Base-by-base conservation (phyloP, 2,797 vertebrate genomes). In the Echeneis naucrates region DNA sequence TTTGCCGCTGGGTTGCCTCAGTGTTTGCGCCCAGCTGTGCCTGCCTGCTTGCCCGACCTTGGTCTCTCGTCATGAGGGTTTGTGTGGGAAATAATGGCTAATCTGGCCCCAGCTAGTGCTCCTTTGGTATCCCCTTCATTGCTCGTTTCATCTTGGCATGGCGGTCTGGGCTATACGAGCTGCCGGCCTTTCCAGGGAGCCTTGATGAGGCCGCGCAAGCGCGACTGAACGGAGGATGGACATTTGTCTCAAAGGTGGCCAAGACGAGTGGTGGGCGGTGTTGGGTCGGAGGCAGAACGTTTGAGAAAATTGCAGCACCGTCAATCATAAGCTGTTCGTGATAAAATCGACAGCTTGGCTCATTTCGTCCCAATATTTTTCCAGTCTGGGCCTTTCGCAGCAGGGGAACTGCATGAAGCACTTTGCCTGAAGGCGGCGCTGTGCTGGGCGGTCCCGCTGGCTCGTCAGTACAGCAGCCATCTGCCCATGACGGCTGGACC, bases 31-130 rank as follows among this genome's bases (percentile, higher is more conserved):
- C 86, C 90, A 88, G 88, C 90, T 90, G 88, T 68, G 86, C 27
- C 77, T 27, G 75, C 61, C 82, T 73, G 58, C 81, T 77, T 86
- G 65, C 77, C 77, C 90, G 92, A 91, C 91, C 92, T 92, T 92
- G 89, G 86, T 76, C 87, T 87, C 32, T 16, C 80, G 63, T 85
- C 78, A 71, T 37, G 70, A 77, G 83, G 72, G 77, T 85, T 85
- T 82, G 72, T 87, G 79, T 74, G 78, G 81, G 72, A 92, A 86
- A 91, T 90, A 91, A 89, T 88, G 78, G 81, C 76, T 82, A 81
- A 88, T 90, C 84, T 85, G 84, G 85, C 63, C 80, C 59, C 21
- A 17, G 76, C 72, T 56, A 81, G 74, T 26, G 67, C 59, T 81
- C 76, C 75, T 83, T 83, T 86, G 67, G 79, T 82, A 77, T 86